These are phyloP conservation scores for Mungos mungo DNA, from an alignment of 2,113 vertebrate species.

Conservation along the genomic window DNA sequence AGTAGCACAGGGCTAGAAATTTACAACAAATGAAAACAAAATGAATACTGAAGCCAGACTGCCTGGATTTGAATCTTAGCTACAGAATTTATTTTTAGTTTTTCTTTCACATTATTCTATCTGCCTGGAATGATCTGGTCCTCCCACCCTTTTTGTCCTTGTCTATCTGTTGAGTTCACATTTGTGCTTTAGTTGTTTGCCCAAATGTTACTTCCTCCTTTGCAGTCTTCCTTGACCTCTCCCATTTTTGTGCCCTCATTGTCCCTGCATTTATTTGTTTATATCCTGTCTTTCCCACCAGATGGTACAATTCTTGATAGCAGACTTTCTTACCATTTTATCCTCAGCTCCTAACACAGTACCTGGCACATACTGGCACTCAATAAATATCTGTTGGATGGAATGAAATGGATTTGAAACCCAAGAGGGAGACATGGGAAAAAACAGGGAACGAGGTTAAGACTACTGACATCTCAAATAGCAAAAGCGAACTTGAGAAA, in stretches of 20 bases:
- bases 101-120: background rate
- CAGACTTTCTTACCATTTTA: background rate
- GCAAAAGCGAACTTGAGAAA: background rate
- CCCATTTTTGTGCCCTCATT: background rate
- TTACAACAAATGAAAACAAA: background rate
- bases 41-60: background rate
- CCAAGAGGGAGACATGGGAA: background rate
- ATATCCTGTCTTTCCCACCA: background rate
- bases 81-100: background rate
- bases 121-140: background rate
- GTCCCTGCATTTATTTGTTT: background rate
- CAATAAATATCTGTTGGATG: background rate
- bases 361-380: background rate
- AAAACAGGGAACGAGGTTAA: background rate
- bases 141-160: background rate
- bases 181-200: background rate
- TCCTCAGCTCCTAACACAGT: background rate
- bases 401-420: constrained; percentile 2
- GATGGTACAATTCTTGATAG: background rate
- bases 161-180: background rate
- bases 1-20: background rate
- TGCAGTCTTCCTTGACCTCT: background rate
- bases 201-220: background rate
- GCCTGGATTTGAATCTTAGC: background rate
- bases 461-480: background rate